Percentiles rank a stretch among this genome's conserved stretches.
phyloP scores from a whole-genome alignment of 2,888 invertebrate species.

The Rhaphigaster nebulosa region DNA sequence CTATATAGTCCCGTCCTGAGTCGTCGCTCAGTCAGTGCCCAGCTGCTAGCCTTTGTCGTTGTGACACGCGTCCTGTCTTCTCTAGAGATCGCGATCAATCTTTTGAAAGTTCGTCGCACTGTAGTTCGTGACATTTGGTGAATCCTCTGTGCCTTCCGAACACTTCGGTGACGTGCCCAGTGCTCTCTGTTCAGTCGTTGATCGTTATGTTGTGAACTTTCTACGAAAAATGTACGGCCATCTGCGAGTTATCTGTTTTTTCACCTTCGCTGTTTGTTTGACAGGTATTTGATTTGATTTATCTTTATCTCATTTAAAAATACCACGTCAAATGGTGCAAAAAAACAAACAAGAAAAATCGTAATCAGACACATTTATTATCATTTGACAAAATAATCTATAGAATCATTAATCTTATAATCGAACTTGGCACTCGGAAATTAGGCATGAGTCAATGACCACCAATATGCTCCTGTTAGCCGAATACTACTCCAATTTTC shows the following conservation, averaged over 20 bases:
- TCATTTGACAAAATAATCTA: slow-evolving; percentile 30
- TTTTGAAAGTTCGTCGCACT: not conserved
- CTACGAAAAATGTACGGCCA: slow-evolving; percentile 8
- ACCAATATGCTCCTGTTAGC: not conserved
- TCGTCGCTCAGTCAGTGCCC: slow-evolving; percentile 9
- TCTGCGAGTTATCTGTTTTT: slow-evolving; percentile 4
- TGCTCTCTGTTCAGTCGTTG: not conserved
- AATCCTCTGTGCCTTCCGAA: not conserved
- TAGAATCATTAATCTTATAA: not conserved
- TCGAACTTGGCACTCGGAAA: not conserved
- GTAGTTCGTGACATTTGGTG: not conserved
- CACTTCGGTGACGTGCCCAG: not conserved
- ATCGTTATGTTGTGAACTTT: slow-evolving; percentile 19
- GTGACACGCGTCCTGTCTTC: not conserved
- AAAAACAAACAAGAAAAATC: not conserved
- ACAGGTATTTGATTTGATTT: slow-evolving; percentile 29
- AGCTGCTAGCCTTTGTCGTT: not conserved
- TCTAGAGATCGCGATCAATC: not conserved
- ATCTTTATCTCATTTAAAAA: not conserved
- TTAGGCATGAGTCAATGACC: not conserved
- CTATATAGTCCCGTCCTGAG: not conserved
- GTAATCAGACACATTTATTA: not conserved
- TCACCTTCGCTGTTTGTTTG: slow-evolving; percentile 38
- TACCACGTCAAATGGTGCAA: not conserved
- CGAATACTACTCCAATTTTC: not conserved